Conservation (phyloP, 2,888 invertebrate genomes). For the Tiliacea citrago region DNA sequence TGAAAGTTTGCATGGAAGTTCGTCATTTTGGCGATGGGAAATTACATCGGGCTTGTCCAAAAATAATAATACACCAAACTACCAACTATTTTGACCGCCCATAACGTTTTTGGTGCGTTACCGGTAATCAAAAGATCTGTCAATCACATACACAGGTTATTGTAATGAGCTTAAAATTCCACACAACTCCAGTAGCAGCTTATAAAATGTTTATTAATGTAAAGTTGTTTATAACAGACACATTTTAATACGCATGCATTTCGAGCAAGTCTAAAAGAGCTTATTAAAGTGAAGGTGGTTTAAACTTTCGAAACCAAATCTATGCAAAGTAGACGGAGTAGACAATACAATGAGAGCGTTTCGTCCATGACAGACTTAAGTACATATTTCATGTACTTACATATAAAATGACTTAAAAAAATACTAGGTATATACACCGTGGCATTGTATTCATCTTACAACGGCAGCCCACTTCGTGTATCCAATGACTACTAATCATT, state of each 20-base stretch:
- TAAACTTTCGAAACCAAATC: not conserved
- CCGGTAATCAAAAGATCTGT: not conserved
- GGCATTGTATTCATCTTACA: no score
- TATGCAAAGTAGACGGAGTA: slow-evolving; percentile 8
- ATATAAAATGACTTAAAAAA: no score
- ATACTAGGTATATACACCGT: no score
- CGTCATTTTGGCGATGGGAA: no score
- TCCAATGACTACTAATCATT: no score
- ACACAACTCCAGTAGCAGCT: not conserved
- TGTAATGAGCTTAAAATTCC: not conserved
- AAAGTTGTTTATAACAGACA: not conserved
- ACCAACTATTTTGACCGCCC: not conserved
- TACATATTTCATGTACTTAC: no score
- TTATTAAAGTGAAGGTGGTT: slow-evolving; percentile 19
- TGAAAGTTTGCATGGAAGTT: no score
- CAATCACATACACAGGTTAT: not conserved
- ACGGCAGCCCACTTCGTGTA: no score
- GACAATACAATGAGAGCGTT: not conserved
- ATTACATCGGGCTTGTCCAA: no score
- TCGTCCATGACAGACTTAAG: not conserved
- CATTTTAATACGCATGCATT: slow-evolving; percentile 15
- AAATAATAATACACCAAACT: no score
- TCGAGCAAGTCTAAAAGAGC: not conserved
- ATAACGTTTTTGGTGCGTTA: not conserved
- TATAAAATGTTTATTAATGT: not conserved